Base-by-base conservation (phyloP, 1,140 invertebrate species). In the Piezodorus guildinii region DNA sequence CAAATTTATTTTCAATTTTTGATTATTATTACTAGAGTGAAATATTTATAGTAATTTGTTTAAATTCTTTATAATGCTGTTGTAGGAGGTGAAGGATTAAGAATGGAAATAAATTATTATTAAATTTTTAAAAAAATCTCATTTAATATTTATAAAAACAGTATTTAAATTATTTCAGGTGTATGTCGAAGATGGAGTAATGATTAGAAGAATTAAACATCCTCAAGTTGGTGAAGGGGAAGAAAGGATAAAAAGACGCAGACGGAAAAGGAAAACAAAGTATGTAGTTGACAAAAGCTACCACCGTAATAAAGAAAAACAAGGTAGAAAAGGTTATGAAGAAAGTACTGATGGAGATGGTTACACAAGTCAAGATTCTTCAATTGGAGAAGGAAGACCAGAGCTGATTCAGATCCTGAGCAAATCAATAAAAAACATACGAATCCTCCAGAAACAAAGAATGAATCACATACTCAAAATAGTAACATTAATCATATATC, bases 251-350 rank as follows among this genome's bases (percentile, higher is more conserved):
- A 58, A 58, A 63, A 46, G 62, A 17, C 23, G 56, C 3, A 44
- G 54, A 19, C 60, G 65, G 39, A 66, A 66, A 66, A 59, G 58
- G 45, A 64, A 64, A 62, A n/a, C 49, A 43, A 66, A 61, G 62
- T 27, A 73, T 71, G 62, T 69, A 69, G 51, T 71, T 64, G 67
- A 74, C 73, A 64, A 72, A 71, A 62, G 68, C 65, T 4, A 21
- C 69, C 61, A 63, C 66, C 73, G 70, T 43, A 17, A 17, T 49
- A 46, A 49, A 60, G 60, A 62, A 56, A 60, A 27, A 61, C 60
- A 15, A 23, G 72, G 46, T 17, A 74, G 74, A 54, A 73, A 72
- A 23, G 72, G 74, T 46, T 67, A 68, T 19, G 71, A 70, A 60
- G 68, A 63, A 16, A 34, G 34, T 34, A 65, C 60, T 25, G 60